These are phyloP conservation scores for Leiothrix lutea DNA, from an alignment of 2,113 vertebrate species.

Conservation along the genomic window DNA sequence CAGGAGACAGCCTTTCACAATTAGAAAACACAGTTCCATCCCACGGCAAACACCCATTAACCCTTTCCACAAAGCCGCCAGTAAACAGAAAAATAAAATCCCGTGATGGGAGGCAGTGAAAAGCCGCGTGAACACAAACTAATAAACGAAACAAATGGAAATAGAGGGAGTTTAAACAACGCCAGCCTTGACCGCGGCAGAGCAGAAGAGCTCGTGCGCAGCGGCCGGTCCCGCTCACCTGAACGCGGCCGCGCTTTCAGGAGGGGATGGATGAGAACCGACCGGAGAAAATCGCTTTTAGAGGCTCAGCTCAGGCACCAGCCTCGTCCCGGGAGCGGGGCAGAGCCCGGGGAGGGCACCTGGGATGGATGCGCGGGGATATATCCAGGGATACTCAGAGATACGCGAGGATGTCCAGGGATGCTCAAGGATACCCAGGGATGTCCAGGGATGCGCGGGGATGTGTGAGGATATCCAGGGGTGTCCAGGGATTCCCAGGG, in stretches of 20 bases:
- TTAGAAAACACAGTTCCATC: neutral
- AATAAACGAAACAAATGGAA: neutral
- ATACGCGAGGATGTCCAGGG: fast-evolving
- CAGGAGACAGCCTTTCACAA: neutral
- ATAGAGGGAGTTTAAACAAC: fast-evolving
- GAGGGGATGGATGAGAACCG: fast-evolving
- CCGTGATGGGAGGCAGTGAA: fast-evolving
- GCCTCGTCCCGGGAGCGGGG: neutral
- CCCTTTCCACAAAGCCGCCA: neutral
- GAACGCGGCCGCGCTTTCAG: neutral
- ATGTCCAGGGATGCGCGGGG: fast-evolving
- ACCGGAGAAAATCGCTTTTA: neutral
- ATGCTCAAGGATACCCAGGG: too few relatives aligned
- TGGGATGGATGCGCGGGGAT: neutral
- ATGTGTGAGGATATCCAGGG: fast-evolving
- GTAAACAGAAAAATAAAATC: neutral
- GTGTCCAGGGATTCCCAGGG: fast-evolving
- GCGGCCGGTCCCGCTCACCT: neutral
- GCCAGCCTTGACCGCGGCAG: fast-evolving
- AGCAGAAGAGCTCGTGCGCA: fast-evolving
- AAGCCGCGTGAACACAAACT: neutral
- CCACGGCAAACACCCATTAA: neutral
- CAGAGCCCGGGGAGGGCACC: neutral
- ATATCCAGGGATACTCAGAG: fast-evolving
- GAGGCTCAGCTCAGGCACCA: fast-evolving